Evolutionary conservation across 1,140 invertebrate genomes (phyloP), one percentile per base, ranked within the genome.

Genomic region (Scaptodrosophila lebanonensis): DNA sequence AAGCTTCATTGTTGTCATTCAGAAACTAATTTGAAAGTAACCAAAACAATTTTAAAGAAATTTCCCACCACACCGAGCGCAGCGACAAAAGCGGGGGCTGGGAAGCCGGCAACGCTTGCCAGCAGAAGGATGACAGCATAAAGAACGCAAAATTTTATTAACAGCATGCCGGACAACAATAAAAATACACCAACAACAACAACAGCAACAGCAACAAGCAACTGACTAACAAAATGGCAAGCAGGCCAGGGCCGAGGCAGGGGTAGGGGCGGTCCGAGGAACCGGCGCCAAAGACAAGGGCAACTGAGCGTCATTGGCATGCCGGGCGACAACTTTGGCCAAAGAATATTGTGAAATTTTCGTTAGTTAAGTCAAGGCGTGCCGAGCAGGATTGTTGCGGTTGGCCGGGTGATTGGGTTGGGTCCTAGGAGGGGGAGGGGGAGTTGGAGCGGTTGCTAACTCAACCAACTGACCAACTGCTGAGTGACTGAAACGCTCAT

Each of bases 11-110:
- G 73, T 85, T 83, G 72, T 79, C 75, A 85, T 85, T 83, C 83
- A 83, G 68, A 85, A 85, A 85, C 83, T 85, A 85, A 85, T 83
- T 85, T 85, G 76, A 68, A 85, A 85, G 83, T 83, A 85, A 85
- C 83, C 83, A 85, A 83, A 83, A 85, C 83, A 85, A 83, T 85
- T 85, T 75, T 83, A 68, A 85, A 85, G 72, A 85, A 79, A 85
- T 85, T 85, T 68, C 58, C 64, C 68, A 79, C 75, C 73, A 66
- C 73, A 82, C 73, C 22, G 30, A 61, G 36, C 29, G 49, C 25
- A 38, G 35, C 9, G 27, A 33, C 56, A 51, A 25, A 57, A 27
- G n/a, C 16, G 12, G 7, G 12, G 38, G 16, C 29, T 9, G 17
- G 32, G 9, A 18, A 20, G 22, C 4, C 51, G 43, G 1, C 36